A percentile compares a stretch with the other conserved stretches of the same genome.
Evolutionary conservation across 2,113 vertebrate genomes (phyloP).

Genomic region (Todiramphus chloris): DNA sequence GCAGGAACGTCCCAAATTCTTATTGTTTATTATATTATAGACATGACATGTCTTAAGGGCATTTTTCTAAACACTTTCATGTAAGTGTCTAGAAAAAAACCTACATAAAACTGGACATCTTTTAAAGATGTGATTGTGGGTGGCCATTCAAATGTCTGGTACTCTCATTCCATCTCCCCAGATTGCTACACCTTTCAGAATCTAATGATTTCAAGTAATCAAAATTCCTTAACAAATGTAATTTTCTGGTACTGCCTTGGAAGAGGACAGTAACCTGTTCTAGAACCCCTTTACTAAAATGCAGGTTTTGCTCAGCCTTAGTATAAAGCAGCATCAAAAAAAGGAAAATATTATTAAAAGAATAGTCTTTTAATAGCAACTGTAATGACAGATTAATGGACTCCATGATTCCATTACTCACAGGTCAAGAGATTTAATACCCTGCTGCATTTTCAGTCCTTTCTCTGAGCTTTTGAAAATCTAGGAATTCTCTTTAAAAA

Average conservation of each 20-base stretch:
- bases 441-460: background rate
- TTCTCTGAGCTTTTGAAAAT: background rate
- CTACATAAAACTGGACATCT: background rate
- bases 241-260: background rate
- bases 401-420: background rate
- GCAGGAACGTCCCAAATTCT: background rate
- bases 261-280: background rate
- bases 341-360: background rate
- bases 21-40: background rate
- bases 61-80: background rate
- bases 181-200: background rate
- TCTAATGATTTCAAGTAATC: background rate
- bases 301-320: background rate
- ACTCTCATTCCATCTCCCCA: background rate
- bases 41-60: background rate
- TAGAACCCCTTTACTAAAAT: background rate
- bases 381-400: background rate
- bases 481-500: background rate
- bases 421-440: background rate
- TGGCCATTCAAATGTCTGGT: background rate
- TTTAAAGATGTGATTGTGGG: background rate
- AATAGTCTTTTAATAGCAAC: background rate
- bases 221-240: background rate
- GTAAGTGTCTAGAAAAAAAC: background rate
- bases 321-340: background rate